Evolutionary conservation across 2,113 vertebrate genomes (phyloP), one percentile per base, ranked within the genome.

Genomic region (Cavia porcellus): DNA sequence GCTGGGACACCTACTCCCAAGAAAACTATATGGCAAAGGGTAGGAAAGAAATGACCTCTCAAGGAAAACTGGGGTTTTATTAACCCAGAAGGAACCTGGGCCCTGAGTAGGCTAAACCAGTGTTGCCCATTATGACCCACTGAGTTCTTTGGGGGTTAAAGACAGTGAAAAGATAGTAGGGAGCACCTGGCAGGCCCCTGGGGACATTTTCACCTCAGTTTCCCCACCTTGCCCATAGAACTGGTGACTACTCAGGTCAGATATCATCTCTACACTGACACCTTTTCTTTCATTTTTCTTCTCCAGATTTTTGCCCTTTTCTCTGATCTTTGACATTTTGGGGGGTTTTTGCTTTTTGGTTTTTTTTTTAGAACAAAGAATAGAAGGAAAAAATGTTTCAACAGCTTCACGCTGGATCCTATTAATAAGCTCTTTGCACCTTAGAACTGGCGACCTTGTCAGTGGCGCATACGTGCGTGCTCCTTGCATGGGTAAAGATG

Each of bases 401-500:
- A 38, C 20, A 85, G 35, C 61, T 82, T 81, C 20, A 17, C 59
- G 14, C 13, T 61, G 55, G 55, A 84, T 1, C 68, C 81, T 90
- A 47, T 66, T 62, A 2, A 10, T 17, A 45, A 80, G 24, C 55
- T 38, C 9, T 45, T 35, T 19, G 30, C 1, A 38, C 10, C 32
- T 28, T 47, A 86, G 22, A 47, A 50, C 12, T 9, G 75, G 70
- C 0, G 1, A 72, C 89, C 24, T 64, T 32, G 52, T 2, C 79
- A 10, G 24, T 5, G 3, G 35, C 0, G 0, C 24, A n/a, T 12
- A 25, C 35, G 35, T 14, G 61, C 0, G 0, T 14, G 30, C 47
- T 62, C 30, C 24, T 35, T 3, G 32, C 52, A 32, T 3, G 14
- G 61, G 59, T 9, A 17, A 86, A 24, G 50, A 22, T n/a, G 61